Evolutionary conservation across 2,113 vertebrate species (phyloP).

Genomic region (Ceyx margarethae): DNA sequence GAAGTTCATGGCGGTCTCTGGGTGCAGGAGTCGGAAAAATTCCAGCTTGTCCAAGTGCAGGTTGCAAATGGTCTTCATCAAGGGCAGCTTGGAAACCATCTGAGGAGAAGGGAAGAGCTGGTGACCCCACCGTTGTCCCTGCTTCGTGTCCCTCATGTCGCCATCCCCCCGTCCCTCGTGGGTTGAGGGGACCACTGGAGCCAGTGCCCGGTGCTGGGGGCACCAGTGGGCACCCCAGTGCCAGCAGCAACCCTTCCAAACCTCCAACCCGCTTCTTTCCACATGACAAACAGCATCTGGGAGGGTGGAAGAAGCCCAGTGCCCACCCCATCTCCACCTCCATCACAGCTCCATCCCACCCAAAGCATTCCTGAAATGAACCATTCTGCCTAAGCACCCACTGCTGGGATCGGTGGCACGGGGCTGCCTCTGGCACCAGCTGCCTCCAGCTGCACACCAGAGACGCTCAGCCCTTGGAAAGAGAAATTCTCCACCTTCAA

Average conservation of each 20-base stretch:
- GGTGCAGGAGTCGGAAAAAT: conserved; percentile 88
- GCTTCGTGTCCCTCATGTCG: fast-evolving
- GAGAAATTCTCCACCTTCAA: neutral
- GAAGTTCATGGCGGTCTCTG: conserved; percentile 84
- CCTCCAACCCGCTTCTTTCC: neutral
- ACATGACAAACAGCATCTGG: neutral
- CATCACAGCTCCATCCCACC: neutral
- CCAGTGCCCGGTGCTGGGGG: neutral
- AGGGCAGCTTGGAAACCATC: conserved; percentile 88
- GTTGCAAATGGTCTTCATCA: conserved; percentile 90
- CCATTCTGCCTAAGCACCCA: neutral
- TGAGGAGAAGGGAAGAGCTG: conserved; percentile 26
- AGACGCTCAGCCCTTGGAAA: neutral
- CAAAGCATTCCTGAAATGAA: neutral
- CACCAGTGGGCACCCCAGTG: neutral
- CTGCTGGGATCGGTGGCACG: fast-evolving
- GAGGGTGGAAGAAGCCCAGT: neutral
- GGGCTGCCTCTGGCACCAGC: fast-evolving
- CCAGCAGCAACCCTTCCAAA: neutral
- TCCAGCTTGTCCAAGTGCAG: conserved; percentile 91
- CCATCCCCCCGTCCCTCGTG: neutral
- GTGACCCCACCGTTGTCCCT: neutral
- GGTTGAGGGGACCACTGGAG: neutral
- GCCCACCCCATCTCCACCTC: neutral
- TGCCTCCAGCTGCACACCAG: fast-evolving